Conservation (phyloP, 2,797 vertebrate species). For the Anguilla megastoma region DNA sequence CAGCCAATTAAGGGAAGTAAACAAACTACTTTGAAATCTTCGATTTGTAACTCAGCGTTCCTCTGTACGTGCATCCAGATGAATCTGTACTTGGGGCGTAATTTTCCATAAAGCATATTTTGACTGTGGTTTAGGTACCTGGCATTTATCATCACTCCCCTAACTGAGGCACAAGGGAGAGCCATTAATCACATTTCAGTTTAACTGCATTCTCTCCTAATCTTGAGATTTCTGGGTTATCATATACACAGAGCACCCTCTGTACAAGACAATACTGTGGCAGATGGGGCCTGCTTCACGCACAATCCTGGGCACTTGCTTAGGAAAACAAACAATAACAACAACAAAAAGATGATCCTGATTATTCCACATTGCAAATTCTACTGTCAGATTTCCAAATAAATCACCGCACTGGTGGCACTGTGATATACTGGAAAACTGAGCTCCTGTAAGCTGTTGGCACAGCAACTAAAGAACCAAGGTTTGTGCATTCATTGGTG, state of each 20-base stretch:
- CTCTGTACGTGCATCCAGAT: neutral
- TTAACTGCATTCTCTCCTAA: constrained; percentile 28
- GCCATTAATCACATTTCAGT: constrained; percentile 32
- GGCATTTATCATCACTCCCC: constrained; percentile 4
- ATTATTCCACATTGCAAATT: neutral
- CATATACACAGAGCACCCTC: neutral
- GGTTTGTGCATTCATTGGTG: neutral
- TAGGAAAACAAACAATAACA: neutral
- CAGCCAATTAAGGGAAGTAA: neutral
- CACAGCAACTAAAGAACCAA: neutral
- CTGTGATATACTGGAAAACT: neutral
- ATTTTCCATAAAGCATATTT: neutral
- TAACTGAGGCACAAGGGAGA: constrained; percentile 29
- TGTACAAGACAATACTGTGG: neutral
- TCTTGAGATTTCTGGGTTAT: constrained; percentile 22
- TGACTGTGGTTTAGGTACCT: neutral
- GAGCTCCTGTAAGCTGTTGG: neutral
- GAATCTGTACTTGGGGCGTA: neutral
- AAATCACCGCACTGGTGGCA: neutral
- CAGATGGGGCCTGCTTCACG: neutral
- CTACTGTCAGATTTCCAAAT: neutral
- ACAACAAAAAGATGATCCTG: constrained; percentile 14
- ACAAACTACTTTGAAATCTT: neutral
- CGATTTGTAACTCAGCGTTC: neutral
- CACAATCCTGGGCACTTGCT: neutral